phyloP scores from a whole-genome alignment of 2,888 invertebrate species.

The Oxycera nigricornis region DNA sequence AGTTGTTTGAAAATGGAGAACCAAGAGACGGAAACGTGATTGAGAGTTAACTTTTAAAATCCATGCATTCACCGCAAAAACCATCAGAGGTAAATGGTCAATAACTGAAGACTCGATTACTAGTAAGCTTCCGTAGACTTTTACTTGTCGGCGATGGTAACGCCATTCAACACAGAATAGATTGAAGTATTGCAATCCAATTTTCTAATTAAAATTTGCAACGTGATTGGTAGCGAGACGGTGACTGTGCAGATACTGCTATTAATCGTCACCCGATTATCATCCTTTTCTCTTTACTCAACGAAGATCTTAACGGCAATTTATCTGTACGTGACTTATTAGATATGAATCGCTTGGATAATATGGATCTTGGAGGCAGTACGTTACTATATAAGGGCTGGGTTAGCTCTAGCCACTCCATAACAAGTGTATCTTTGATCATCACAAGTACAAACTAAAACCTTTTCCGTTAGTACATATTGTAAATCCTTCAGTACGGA shows the following conservation, averaged over 20 bases:
- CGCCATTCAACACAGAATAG: neutral
- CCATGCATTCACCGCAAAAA: too few species aligned
- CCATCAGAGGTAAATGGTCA: neutral
- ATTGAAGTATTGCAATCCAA: neutral
- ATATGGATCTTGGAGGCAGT: neutral
- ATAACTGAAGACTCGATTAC: neutral
- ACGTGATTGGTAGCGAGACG: conserved; percentile 28
- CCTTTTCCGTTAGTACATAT: conserved; percentile 14
- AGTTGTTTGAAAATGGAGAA: too few species aligned
- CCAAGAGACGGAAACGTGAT: too few species aligned
- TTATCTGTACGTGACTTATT: conserved; percentile 28
- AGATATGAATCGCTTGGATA: neutral
- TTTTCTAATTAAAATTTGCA: conserved; percentile 31
- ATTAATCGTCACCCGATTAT: conserved; percentile 29
- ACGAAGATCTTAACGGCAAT: neutral
- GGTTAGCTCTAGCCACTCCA: neutral
- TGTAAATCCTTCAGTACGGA: neutral
- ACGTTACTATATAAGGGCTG: conserved; percentile 11
- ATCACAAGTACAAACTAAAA: neutral
- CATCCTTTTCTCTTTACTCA: conserved; percentile 8
- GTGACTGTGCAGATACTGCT: neutral
- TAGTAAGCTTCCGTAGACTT: conserved; percentile 20
- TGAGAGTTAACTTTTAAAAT: too few species aligned
- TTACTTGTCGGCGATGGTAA: neutral
- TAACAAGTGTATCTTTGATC: conserved; percentile 18